Percentiles rank a stretch among this genome's conserved stretches.
phyloP scores from a whole-genome alignment of 2,888 invertebrate species.

The Orthosia gothica region DNA sequence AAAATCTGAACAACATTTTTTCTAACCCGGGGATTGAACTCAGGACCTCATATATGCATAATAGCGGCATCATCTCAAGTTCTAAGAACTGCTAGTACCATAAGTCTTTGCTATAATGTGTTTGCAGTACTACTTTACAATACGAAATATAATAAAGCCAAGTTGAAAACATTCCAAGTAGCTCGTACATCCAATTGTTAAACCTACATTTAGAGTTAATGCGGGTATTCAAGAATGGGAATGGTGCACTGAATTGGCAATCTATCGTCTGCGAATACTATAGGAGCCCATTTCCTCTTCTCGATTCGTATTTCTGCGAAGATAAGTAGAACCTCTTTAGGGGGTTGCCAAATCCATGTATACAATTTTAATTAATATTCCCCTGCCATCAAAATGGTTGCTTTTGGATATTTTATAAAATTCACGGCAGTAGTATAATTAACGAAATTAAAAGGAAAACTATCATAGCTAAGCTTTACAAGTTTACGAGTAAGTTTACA shows the following conservation, averaged over 20 bases:
- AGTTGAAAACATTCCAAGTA: constrained; percentile 39
- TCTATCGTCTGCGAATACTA: constrained; percentile 44
- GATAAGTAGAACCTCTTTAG: constrained; percentile 8
- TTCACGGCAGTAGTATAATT: too few relatives aligned
- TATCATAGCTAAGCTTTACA: too few relatives aligned
- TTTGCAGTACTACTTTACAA: constrained; percentile 5
- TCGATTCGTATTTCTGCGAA: constrained; percentile 33
- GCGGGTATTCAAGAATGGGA: constrained; percentile 41
- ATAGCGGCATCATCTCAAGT: neutral
- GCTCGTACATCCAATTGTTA: constrained; percentile 31
- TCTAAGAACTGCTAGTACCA: constrained; percentile 25
- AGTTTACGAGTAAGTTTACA: too few relatives aligned
- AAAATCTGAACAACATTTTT: too few relatives aligned
- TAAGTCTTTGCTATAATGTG: constrained; percentile 40
- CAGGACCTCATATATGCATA: too few relatives aligned
- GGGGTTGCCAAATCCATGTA: too few relatives aligned
- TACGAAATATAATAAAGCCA: neutral
- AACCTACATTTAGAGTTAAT: constrained; percentile 41
- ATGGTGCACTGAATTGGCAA: constrained; percentile 53
- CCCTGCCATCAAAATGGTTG: too few relatives aligned
- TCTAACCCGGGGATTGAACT: too few relatives aligned
- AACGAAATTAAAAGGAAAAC: too few relatives aligned
- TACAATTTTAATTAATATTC: too few relatives aligned
- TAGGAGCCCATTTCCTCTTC: constrained; percentile 41
- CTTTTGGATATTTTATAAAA: too few relatives aligned